Percentiles rank a stretch among this genome's conserved stretches.
phyloP scores from a whole-genome alignment of 2,888 invertebrate species.

The Lochmaea crataegi region DNA sequence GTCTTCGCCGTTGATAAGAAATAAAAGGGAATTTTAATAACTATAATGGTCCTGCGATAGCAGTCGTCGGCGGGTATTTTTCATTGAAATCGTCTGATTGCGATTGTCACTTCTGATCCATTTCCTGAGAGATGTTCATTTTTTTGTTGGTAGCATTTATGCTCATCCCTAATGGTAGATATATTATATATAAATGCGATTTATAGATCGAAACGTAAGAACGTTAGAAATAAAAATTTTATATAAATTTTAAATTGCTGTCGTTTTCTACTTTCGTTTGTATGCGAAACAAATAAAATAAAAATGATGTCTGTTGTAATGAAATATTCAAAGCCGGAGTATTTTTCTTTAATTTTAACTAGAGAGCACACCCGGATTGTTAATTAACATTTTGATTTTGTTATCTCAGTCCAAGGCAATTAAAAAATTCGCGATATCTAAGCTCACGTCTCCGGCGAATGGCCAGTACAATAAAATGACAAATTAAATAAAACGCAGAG shows the following conservation, averaged over 20 bases:
- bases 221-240: background rate
- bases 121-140: conserved; percentile 54
- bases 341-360: conserved; percentile 65
- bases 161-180: conserved; percentile 39
- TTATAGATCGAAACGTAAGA: background rate
- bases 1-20: conserved; percentile 39
- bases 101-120: conserved; percentile 55
- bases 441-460: conserved; percentile 58
- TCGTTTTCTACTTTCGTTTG: conserved; percentile 43
- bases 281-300: conserved; percentile 54
- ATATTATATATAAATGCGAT: background rate
- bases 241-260: background rate
- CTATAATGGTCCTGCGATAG: conserved; percentile 52
- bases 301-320: conserved; percentile 54
- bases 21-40: conserved; percentile 53
- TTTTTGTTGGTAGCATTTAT: conserved; percentile 21
- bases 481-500: conserved; percentile 62
- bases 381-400: conserved; percentile 67
- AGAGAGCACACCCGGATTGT: conserved; percentile 63
- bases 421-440: conserved; percentile 65
- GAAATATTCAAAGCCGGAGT: conserved; percentile 61
- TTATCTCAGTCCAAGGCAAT: conserved; percentile 65
- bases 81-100: conserved; percentile 46
- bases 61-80: conserved; percentile 35
- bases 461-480: conserved; percentile 63